phyloP scores from a whole-genome alignment of 2,888 invertebrate genomes.

The Troglohyphantes excavatus region DNA sequence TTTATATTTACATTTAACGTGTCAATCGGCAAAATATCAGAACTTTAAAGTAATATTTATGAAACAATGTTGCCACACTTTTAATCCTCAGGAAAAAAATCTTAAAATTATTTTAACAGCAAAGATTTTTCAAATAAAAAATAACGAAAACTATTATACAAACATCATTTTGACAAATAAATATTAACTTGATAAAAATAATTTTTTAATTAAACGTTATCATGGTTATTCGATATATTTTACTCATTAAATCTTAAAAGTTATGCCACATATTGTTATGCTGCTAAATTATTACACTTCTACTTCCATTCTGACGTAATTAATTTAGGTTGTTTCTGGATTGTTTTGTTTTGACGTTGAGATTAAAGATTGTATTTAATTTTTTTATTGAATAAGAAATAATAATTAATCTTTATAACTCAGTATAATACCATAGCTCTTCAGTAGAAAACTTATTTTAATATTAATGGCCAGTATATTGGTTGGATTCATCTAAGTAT shows the following conservation, averaged over 20 bases:
- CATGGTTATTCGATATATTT: too few relatives aligned
- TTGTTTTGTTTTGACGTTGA: slow-evolving; percentile 18
- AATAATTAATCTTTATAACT: background rate
- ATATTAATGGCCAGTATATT: background rate
- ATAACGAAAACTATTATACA: too few relatives aligned
- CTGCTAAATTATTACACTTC: too few relatives aligned
- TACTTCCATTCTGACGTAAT: slow-evolving; percentile 27
- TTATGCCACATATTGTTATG: too few relatives aligned
- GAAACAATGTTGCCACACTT: background rate
- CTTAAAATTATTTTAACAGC: too few relatives aligned
- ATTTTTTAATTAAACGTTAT: too few relatives aligned
- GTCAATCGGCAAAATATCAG: slow-evolving; percentile 47
- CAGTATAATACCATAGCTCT: too few relatives aligned
- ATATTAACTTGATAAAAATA: too few relatives aligned
- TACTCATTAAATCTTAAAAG: too few relatives aligned
- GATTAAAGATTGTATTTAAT: background rate
- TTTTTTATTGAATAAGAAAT: background rate
- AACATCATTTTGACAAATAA: too few relatives aligned
- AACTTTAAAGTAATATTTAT: slow-evolving; percentile 17
- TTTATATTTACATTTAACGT: slow-evolving; percentile 48
- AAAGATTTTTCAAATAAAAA: too few relatives aligned
- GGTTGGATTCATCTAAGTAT: background rate
- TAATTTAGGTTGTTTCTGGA: slow-evolving; percentile 35
- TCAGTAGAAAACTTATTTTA: background rate
- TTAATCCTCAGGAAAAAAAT: too few relatives aligned